Evolutionary conservation across 2,797 vertebrate genomes (phyloP), one percentile per base, ranked within the genome.

Genomic region (Neosalanx taihuensis): DNA sequence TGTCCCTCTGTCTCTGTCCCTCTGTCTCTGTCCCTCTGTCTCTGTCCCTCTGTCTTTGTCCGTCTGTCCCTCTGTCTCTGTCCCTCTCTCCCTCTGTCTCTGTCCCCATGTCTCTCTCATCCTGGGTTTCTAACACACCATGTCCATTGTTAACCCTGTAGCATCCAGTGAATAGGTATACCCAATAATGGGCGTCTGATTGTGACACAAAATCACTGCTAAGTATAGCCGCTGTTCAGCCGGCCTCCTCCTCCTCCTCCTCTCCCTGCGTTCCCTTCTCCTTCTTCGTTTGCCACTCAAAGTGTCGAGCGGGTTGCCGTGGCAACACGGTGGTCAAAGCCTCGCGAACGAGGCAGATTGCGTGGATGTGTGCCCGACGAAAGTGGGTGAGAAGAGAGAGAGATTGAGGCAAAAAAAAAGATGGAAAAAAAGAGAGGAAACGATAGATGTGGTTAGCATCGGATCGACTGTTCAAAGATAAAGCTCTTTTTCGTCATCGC

Each of bases 231-330:
- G 46, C 72, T 12, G 26, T 71, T 72, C 69, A 81, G 76, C 80
- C 72, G 75, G 77, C 81, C 12, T 78, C 58, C 76, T 76, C 85
- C 76, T 76, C 85, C 76, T 87, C 84, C 81, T 86, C 84, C 81
- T 53, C 13, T n/a, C 18, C 51, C 51, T 53, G 4, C 51, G 18
- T 6, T n/a, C 18, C 51, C 51, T 53, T 80, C 12, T 78, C 56
- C 73, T 76, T 84, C 76, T 79, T 88, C 88, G 85, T 84, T 84
- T 83, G 77, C 81, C 30, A 75, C 79, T 82, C 75, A 87, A 89
- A 90, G 82, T 89, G 85, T 83, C 37, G 83, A 87, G 82, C 85
- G 75, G 84, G 91, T 93, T 91, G 86, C 91, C 91, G 90, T 91
- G 90, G 92, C 87, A 92, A 93, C 90, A 79, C 73, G 77, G 68